phyloP scores from a whole-genome alignment of 2,888 invertebrate genomes.

The Cerastis rubricosa region DNA sequence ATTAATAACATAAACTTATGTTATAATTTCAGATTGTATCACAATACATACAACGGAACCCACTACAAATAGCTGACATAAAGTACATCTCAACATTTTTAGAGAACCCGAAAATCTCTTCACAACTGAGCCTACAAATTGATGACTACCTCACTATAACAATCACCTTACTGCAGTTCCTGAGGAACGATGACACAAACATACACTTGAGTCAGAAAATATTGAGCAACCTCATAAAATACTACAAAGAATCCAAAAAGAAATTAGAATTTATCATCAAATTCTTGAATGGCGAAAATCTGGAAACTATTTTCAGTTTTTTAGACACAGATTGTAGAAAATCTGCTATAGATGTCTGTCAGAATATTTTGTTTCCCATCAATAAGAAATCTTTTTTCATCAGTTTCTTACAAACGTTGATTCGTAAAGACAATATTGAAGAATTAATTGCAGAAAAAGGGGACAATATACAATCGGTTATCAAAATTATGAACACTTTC shows the following conservation, averaged over 20 bases:
- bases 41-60: slow-evolving; percentile 78
- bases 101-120: slow-evolving; percentile 80
- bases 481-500: slow-evolving; percentile 85
- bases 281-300: slow-evolving; percentile 79
- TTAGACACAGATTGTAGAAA: slow-evolving; percentile 76
- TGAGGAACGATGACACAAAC: slow-evolving; percentile 71
- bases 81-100: slow-evolving; percentile 77
- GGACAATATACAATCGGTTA: slow-evolving; percentile 85
- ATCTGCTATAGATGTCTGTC: slow-evolving; percentile 77
- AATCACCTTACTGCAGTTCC: slow-evolving; percentile 77
- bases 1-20: not conserved
- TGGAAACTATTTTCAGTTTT: slow-evolving; percentile 83
- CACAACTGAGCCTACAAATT: slow-evolving; percentile 76
- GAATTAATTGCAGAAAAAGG: slow-evolving; percentile 84
- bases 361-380: slow-evolving; percentile 81
- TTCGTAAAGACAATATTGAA: slow-evolving; percentile 83
- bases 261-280: slow-evolving; percentile 84
- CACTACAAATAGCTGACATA: slow-evolving; percentile 75
- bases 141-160: slow-evolving; percentile 80
- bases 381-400: slow-evolving; percentile 82
- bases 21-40: slow-evolving; percentile 81
- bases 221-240: slow-evolving; percentile 77
- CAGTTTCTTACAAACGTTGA: slow-evolving; percentile 82
- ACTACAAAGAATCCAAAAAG: slow-evolving; percentile 84
- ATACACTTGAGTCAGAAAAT: slow-evolving; percentile 71